These are phyloP conservation scores for Arion vulgaris DNA, from an alignment of 1,140 invertebrate species.

Conservation along the genomic window DNA sequence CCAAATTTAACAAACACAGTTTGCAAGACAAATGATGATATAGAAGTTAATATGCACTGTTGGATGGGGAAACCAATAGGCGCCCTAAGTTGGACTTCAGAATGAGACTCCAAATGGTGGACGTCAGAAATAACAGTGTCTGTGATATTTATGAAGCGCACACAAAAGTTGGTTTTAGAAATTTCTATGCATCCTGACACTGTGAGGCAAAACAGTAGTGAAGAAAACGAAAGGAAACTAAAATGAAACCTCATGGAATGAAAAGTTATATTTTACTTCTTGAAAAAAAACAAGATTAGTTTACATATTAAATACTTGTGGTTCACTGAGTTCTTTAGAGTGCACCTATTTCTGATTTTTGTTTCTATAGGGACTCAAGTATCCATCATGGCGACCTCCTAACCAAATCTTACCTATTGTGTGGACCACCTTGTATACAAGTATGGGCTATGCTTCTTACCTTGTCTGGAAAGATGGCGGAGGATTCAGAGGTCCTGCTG, in stretches of 20 bases:
- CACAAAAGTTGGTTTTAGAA: too few relatives aligned
- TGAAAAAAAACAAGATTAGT: not conserved
- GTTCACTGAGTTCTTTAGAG: not conserved
- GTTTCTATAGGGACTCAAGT: slow-evolving; percentile 78
- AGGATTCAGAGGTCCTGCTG: slow-evolving; percentile 82
- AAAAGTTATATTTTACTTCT: not conserved
- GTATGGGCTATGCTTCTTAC: slow-evolving; percentile 90
- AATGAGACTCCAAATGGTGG: too few relatives aligned
- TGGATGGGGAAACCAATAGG: too few relatives aligned
- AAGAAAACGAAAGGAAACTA: not conserved
- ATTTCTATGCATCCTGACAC: not conserved
- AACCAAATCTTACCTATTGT: slow-evolving; percentile 85
- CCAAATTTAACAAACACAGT: too few relatives aligned
- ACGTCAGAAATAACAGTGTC: too few relatives aligned
- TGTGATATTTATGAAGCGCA: too few relatives aligned
- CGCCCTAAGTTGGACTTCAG: too few relatives aligned
- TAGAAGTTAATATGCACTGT: too few relatives aligned
- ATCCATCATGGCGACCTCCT: slow-evolving; percentile 85
- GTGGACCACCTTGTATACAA: slow-evolving; percentile 85
- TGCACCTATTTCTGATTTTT: not conserved
- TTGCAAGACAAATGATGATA: too few relatives aligned
- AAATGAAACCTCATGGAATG: not conserved
- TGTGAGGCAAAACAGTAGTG: not conserved
- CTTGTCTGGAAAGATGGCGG: slow-evolving; percentile 84
- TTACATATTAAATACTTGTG: not conserved